Evolutionary conservation across 2,888 invertebrate genomes (phyloP).

Genomic region (Protonemura montana): DNA sequence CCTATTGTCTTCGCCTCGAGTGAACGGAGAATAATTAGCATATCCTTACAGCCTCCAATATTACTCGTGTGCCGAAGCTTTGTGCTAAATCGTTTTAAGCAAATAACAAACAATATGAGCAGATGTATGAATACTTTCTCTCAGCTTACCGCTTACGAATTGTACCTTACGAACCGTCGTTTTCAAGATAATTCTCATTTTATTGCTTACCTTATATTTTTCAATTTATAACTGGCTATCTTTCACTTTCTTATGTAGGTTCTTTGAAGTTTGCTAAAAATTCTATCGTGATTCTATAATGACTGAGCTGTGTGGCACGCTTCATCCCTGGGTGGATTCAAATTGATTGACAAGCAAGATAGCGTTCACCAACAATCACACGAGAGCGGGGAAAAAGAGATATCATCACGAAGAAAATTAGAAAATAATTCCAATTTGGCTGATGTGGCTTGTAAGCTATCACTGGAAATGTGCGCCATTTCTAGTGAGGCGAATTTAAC

Average conservation of each 20-base stretch:
- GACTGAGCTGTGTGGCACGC: background rate
- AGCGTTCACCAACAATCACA: background rate
- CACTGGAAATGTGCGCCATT: too few relatives aligned
- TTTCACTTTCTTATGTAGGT: conserved; percentile 1
- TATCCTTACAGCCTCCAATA: too few relatives aligned
- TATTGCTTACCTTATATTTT: background rate
- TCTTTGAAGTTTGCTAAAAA: background rate
- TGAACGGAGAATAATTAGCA: too few relatives aligned
- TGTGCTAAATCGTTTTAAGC: too few relatives aligned
- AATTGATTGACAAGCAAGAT: background rate
- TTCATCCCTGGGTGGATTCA: background rate
- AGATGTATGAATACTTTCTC: too few relatives aligned
- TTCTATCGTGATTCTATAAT: background rate
- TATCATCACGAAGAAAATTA: background rate
- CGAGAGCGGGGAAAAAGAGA: background rate
- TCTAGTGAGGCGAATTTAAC: background rate
- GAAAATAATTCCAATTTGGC: background rate
- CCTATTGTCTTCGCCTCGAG: too few relatives aligned
- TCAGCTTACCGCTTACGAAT: background rate
- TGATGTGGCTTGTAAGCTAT: background rate
- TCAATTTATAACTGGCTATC: background rate
- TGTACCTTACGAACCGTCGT: too few relatives aligned
- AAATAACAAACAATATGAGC: too few relatives aligned
- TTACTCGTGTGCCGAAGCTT: too few relatives aligned
- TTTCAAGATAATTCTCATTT: background rate